Evolutionary conservation across 2,113 vertebrate genomes (phyloP).

Genomic region (Cyanoliseus patagonus): DNA sequence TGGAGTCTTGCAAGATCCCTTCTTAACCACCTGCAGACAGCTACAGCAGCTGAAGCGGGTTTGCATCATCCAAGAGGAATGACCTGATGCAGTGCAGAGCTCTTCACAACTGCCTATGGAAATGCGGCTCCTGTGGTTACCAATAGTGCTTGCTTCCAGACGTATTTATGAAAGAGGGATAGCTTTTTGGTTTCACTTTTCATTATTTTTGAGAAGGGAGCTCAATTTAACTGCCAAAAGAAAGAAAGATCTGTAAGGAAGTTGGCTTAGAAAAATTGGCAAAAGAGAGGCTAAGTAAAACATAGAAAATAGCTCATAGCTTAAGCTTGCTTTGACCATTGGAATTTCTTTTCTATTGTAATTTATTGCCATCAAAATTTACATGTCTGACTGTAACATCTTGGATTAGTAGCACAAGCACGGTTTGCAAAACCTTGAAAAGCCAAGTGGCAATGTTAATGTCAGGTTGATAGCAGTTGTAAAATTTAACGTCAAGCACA

Average conservation of each 20-base stretch:
- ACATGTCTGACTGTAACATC: background rate
- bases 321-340: background rate
- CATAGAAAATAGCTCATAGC: background rate
- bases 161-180: background rate
- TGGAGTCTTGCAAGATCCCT: background rate
- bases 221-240: background rate
- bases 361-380: background rate
- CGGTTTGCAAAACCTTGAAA: background rate
- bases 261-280: background rate
- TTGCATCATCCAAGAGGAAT: background rate
- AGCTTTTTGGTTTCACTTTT: background rate
- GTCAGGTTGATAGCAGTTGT: constrained; percentile 5
- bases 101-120: fast-evolving
- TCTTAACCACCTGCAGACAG: background rate
- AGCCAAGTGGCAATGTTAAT: background rate
- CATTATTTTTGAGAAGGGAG: background rate
- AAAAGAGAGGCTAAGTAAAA: background rate
- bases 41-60: fast-evolving
- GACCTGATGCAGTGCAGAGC: background rate
- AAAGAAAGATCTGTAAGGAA: background rate
- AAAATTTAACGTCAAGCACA: background rate
- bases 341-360: background rate
- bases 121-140: background rate
- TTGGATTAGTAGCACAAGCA: background rate
- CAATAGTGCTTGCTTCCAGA: background rate